Evolutionary conservation across 2,113 vertebrate genomes (phyloP).

Genomic region (Promerops cafer): DNA sequence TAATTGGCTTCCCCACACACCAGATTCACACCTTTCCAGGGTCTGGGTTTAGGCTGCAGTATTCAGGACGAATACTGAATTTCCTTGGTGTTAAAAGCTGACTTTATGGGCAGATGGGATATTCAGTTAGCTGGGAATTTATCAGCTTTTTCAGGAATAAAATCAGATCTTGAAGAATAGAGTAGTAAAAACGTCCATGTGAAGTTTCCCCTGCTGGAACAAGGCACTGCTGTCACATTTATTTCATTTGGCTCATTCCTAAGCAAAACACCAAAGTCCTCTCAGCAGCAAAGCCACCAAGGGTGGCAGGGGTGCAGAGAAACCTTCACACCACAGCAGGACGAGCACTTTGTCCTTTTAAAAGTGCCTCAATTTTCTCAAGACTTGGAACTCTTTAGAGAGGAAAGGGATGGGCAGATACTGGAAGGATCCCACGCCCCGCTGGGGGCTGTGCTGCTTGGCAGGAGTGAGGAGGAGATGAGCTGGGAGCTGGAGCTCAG

Average conservation of each 20-base stretch:
- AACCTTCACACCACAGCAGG: not conserved
- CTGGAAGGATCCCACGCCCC: fast-evolving
- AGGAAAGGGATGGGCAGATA: not conserved
- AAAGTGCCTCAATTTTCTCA: not conserved
- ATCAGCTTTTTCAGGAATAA: not conserved
- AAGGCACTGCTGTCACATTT: not conserved
- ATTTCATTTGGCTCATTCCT: not conserved
- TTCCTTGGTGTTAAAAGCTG: not conserved
- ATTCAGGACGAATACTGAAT: not conserved
- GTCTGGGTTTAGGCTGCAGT: not conserved
- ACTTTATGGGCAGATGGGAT: not conserved
- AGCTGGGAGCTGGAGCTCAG: not conserved
- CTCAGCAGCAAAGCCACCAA: not conserved
- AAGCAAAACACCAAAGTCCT: not conserved
- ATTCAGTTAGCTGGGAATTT: not conserved
- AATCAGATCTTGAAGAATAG: not conserved
- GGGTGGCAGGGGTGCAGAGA: no score
- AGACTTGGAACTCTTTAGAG: not conserved
- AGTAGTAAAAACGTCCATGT: not conserved
- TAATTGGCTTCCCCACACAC: not conserved
- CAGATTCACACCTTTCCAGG: not conserved
- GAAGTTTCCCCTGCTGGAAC: not conserved
- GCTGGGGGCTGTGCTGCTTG: not conserved
- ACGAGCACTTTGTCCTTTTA: not conserved
- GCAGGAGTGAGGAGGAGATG: not conserved